phyloP scores from a whole-genome alignment of 2,888 invertebrate genomes.

The Eurytoma adleriae region DNA sequence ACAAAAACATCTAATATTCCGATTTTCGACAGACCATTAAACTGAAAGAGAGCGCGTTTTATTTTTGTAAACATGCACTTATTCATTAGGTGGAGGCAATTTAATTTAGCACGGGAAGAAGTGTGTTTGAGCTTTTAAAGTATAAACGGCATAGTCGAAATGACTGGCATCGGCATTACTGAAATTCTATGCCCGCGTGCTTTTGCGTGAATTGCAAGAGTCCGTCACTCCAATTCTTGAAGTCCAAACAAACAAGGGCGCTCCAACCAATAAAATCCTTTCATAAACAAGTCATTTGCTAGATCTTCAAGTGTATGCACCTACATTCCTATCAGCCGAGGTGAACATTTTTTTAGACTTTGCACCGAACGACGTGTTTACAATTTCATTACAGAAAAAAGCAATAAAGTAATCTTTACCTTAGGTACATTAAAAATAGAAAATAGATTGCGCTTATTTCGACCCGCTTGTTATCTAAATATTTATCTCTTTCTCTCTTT shows the following conservation, averaged over 20 bases:
- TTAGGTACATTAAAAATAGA: too few species aligned
- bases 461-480: too few species aligned
- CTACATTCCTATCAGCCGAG: constrained; percentile 27
- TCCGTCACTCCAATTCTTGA: constrained; percentile 38
- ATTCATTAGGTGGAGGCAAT: background rate
- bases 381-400: too few species aligned
- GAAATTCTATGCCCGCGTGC: constrained; percentile 29
- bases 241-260: constrained; percentile 43
- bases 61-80: constrained; percentile 25
- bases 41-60: background rate
- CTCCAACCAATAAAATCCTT: constrained; percentile 47
- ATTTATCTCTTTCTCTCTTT: too few species aligned
- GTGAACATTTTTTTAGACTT: constrained; percentile 30
- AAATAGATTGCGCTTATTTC: too few species aligned
- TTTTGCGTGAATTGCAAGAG: constrained; percentile 43
- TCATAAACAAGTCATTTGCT: constrained; percentile 36
- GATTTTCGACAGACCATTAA: background rate
- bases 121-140: constrained; percentile 33
- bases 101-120: constrained; percentile 27
- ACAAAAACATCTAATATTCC: too few species aligned
- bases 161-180: constrained; percentile 9
- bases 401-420: too few species aligned
- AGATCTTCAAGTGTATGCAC: background rate
- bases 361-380: background rate
- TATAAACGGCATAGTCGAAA: constrained; percentile 10